Base-by-base conservation (phyloP, 2,888 invertebrate species). In the Drosophila pegasa region DNA sequence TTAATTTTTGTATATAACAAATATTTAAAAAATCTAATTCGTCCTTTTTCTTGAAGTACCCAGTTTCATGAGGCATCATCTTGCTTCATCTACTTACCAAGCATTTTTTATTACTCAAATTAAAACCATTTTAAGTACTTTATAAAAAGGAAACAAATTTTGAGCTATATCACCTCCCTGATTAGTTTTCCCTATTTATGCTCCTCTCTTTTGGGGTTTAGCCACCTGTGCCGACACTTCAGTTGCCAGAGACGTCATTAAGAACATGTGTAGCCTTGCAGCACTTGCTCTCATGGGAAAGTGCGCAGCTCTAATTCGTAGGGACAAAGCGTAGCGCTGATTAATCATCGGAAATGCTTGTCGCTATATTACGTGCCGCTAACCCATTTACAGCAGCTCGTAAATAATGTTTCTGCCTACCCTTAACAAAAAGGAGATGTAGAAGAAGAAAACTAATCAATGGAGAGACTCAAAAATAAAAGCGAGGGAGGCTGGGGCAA, bases 331-430 rank as follows among this genome's bases (percentile, higher is more conserved):
- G 9, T 41, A 51, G 33, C 45, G 18, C 54, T 74, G 84, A 86
- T 81, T 86, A 78, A 80, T 78, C 71, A 73, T 70, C 81, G 86
- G 88, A 88, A 88, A 72, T 71, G 73, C 70, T 68, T 85, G 85
- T 87, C 88, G 86, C 79, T 77, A 71, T 78, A 82, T 83, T 80
- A 85, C 68, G 82, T 87, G 87, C 70, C 72, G 74, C 75, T 80
- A 86, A 88, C 81, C 88, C 86, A 86, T 86, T 88, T 83, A 62
- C 71, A 69, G 75, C 86, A 88, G 86, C 68, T 88, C 86, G 71
- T 86, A 86, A 86, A 86, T 73, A 81, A 73, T 57, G 35, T 31
- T 45, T 67, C 47, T 62, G 63, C 57, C 73, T 69, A 64, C 65
- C 79, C 78, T 41, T 58, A 60, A 40, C 62, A 63, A 63, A 16